phyloP scores from a whole-genome alignment of 2,888 invertebrate species.

The Agonopterix arenella region DNA sequence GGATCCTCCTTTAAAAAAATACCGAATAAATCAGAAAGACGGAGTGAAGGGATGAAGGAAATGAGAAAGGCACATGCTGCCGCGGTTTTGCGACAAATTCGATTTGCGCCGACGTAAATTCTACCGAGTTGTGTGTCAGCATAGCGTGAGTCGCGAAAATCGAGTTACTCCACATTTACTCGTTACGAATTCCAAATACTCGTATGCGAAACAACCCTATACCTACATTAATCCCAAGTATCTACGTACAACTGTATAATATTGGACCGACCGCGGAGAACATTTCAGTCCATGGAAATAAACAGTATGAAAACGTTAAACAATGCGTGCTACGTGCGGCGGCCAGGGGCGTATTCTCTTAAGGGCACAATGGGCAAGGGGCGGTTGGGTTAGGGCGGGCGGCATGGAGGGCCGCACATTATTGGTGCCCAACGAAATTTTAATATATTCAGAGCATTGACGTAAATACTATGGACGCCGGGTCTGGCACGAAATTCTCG shows the following conservation, averaged over 20 bases:
- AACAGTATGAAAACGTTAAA: too few relatives aligned
- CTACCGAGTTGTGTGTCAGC: neutral
- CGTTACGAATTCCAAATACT: conserved; percentile 1
- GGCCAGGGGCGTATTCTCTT: too few relatives aligned
- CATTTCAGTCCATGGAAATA: too few relatives aligned
- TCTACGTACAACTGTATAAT: too few relatives aligned
- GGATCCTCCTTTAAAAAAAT: neutral
- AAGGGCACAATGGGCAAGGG: too few relatives aligned
- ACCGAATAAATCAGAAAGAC: neutral
- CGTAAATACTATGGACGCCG: too few relatives aligned
- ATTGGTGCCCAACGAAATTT: too few relatives aligned
- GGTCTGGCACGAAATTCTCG: too few relatives aligned
- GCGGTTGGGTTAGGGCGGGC: too few relatives aligned
- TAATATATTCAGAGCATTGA: too few relatives aligned
- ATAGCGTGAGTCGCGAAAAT: conserved; percentile 2
- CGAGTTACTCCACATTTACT: conserved; percentile 2
- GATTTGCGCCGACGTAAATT: conserved; percentile 7
- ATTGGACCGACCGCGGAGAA: neutral
- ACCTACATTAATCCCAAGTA: neutral
- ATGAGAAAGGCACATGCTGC: neutral
- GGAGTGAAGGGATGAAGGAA: neutral
- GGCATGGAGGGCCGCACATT: too few relatives aligned
- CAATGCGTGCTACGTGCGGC: too few relatives aligned
- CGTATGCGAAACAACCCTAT: neutral
- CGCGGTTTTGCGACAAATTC: conserved; percentile 8